phyloP scores from a whole-genome alignment of 1,140 invertebrate genomes.

The Apis cerana region DNA sequence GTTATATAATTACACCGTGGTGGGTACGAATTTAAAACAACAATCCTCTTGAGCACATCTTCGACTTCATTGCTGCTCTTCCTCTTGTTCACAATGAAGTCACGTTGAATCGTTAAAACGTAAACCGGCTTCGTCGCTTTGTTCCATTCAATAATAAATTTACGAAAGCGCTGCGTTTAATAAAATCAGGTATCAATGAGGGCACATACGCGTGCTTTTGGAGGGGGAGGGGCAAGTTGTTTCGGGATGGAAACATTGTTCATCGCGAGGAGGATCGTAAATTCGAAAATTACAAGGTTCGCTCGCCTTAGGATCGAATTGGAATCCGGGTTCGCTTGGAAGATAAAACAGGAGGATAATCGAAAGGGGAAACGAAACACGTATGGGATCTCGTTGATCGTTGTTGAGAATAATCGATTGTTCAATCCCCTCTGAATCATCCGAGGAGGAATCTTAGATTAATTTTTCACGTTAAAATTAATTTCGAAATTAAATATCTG shows the following conservation, averaged over 20 bases:
- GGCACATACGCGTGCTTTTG: not conserved
- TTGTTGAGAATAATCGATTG: too few species aligned
- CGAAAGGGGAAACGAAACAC: not conserved
- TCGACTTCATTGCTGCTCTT: slow-evolving; percentile 6
- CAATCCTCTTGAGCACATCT: not conserved
- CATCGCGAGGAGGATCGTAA: not conserved
- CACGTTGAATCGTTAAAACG: slow-evolving; percentile 47
- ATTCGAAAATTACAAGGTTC: not conserved
- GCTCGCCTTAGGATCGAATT: not conserved
- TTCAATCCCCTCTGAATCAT: too few species aligned
- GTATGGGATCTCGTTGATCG: too few species aligned
- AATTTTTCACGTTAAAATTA: too few species aligned
- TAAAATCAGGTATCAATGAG: slow-evolving; percentile 19
- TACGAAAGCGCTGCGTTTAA: slow-evolving; percentile 28
- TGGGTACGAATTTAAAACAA: slow-evolving; percentile 24
- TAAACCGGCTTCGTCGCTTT: slow-evolving; percentile 4
- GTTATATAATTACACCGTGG: slow-evolving; percentile 41
- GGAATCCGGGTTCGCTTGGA: not conserved
- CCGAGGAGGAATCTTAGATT: too few species aligned
- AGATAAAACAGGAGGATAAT: not conserved
- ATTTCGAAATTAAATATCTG: too few species aligned
- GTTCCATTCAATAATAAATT: slow-evolving; percentile 32
- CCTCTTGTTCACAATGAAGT: slow-evolving; percentile 41
- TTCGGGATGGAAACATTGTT: not conserved
- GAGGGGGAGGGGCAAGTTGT: not conserved